phyloP scores from a whole-genome alignment of 2,797 vertebrate genomes.

The Mus minutoides region DNA sequence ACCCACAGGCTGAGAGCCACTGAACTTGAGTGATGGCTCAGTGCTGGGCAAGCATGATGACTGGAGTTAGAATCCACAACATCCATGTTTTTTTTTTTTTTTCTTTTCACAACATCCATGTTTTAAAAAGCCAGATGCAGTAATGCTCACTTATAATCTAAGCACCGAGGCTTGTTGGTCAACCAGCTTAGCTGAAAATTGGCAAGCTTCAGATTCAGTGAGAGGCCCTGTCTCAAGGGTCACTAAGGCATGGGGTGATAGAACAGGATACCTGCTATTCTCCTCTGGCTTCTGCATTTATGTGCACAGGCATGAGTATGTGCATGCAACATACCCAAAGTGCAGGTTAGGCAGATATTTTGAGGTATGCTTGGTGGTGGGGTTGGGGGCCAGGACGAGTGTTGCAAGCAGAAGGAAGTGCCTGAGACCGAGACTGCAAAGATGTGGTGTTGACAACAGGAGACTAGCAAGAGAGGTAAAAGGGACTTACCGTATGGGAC shows the following conservation, averaged over 20 bases:
- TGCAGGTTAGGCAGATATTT: neutral
- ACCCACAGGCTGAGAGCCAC: neutral
- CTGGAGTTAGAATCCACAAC: neutral
- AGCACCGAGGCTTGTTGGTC: neutral
- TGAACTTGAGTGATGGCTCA: neutral
- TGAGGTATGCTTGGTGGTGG: neutral
- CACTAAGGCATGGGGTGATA: neutral
- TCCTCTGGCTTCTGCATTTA: neutral
- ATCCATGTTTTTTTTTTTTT: too few relatives aligned
- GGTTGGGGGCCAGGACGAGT: neutral
- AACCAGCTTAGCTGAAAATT: neutral
- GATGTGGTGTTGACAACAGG: neutral
- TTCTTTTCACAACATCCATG: neutral
- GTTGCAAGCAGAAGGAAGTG: neutral
- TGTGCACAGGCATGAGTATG: neutral
- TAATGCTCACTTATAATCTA: neutral
- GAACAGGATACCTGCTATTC: neutral
- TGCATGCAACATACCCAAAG: neutral
- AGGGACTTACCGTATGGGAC: fast-evolving
- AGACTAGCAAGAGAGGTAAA: neutral
- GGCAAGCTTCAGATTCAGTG: neutral
- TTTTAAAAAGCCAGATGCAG: neutral
- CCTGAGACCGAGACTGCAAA: neutral
- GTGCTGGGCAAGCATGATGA: too few relatives aligned
- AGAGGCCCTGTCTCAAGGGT: neutral